phyloP scores from a whole-genome alignment of 2,888 invertebrate species.

The Galeopsomyia nigrocyanea region DNA sequence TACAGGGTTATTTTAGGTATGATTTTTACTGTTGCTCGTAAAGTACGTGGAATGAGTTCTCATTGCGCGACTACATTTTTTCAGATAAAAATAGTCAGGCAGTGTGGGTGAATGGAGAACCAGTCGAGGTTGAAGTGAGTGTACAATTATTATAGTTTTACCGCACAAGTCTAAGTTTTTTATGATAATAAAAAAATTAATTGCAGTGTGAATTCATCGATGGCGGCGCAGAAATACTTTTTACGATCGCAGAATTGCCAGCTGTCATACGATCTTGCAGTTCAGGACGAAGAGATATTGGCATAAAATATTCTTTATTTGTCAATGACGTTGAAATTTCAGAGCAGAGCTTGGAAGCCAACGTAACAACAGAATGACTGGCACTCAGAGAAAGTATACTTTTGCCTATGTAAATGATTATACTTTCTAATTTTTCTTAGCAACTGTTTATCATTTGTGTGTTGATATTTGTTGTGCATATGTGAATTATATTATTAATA shows the following conservation, averaged over 20 bases:
- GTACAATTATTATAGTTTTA: constrained; percentile 1
- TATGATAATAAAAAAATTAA: no score
- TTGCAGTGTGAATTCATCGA: constrained; percentile 82
- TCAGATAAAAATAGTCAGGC: constrained; percentile 82
- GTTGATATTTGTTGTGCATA: no score
- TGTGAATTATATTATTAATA: no score
- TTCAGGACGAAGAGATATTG: constrained; percentile 60
- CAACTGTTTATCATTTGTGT: no score
- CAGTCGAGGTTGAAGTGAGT: constrained; percentile 75
- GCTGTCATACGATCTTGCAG: constrained; percentile 70
- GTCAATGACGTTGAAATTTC: constrained; percentile 59
- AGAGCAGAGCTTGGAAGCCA: constrained; percentile 44
- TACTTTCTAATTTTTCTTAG: no score
- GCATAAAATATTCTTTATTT: constrained; percentile 60
- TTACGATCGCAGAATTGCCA: constrained; percentile 72
- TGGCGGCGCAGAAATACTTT: constrained; percentile 87
- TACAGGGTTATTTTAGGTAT: constrained; percentile 82
- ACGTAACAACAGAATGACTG: background rate
- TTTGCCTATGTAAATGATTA: no score
- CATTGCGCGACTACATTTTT: constrained; percentile 52
- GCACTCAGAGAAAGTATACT: background rate
- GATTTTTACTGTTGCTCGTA: constrained; percentile 37
- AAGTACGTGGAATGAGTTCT: background rate
- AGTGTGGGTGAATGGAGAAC: constrained; percentile 82
- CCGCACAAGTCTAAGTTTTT: background rate